Percentiles rank a stretch among this genome's conserved stretches.
phyloP scores from a whole-genome alignment of 1,140 invertebrate species.

The Penaeus chinensis region DNA sequence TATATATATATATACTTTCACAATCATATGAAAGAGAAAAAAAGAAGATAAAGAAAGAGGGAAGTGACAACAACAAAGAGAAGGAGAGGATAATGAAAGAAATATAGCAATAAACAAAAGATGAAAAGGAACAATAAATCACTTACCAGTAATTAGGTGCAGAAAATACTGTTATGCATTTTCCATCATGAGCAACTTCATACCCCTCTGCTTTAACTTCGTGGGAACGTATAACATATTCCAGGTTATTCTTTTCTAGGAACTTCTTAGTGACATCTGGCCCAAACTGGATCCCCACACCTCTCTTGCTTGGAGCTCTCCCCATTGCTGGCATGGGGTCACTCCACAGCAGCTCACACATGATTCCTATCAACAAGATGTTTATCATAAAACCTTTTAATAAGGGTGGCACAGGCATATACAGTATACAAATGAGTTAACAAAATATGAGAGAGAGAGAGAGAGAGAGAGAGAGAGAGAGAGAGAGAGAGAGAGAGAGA shows the following conservation, averaged over 20 bases:
- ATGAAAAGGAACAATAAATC: not conserved
- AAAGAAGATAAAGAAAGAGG: no score
- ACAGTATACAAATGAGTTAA: no score
- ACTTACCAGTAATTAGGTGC: slow-evolving; percentile 98
- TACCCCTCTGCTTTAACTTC: slow-evolving; percentile 98
- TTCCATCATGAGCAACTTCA: slow-evolving; percentile 92
- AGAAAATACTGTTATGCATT: slow-evolving; percentile 96
- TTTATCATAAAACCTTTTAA: not conserved
- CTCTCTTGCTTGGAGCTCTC: slow-evolving; percentile 91
- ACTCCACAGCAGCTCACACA: slow-evolving; percentile 98
- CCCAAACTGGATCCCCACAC: slow-evolving; percentile 98
- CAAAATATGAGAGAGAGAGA: not conserved
- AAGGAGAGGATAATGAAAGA: not conserved
- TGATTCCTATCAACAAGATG: slow-evolving; percentile 70
- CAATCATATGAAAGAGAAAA: no score
- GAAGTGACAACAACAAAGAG: no score
- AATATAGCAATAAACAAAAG: not conserved
- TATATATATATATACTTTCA: no score
- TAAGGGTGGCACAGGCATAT: no score
- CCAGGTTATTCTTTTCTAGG: slow-evolving; percentile 84
- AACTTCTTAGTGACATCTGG: slow-evolving; percentile 95
- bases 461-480: not conserved
- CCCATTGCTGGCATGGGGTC: slow-evolving; percentile 93
- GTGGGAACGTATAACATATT: slow-evolving; percentile 96
- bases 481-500: no score